These are phyloP conservation scores for Chamaetylas fuelleborni DNA, from an alignment of 2,113 vertebrate species.

Conservation along the genomic window DNA sequence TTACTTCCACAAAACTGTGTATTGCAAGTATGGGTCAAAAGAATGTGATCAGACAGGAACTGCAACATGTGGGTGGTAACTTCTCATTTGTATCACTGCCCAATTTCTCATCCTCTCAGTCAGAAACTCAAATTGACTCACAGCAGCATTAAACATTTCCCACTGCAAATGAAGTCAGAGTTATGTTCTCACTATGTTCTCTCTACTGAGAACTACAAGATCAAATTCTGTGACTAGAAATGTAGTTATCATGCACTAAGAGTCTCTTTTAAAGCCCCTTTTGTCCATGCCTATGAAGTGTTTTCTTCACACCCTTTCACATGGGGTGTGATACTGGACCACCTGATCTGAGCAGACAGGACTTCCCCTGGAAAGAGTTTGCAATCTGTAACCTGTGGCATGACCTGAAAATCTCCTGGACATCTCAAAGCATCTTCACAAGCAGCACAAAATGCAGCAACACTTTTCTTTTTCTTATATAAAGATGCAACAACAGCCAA, in stretches of 20 bases:
- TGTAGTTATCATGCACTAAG: rapidly evolving
- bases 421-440: background rate
- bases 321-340: background rate
- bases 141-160: background rate
- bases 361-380: background rate
- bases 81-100: background rate
- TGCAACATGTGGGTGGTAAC: background rate
- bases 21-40: background rate
- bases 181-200: background rate
- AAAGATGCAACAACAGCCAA: background rate
- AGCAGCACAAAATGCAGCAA: background rate
- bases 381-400: background rate
- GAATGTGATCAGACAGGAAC: background rate
- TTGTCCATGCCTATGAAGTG: background rate
- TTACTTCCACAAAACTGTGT: background rate
- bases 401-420: background rate
- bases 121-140: background rate
- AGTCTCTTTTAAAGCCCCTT: background rate
- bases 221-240: background rate
- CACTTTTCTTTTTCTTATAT: background rate
- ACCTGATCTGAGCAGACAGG: background rate
- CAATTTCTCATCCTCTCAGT: background rate
- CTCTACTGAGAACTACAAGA: background rate
- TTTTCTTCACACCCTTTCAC: background rate
- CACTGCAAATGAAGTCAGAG: background rate